Conservation (phyloP, 2,797 vertebrate species). For the Podarcis lilfordi region DNA sequence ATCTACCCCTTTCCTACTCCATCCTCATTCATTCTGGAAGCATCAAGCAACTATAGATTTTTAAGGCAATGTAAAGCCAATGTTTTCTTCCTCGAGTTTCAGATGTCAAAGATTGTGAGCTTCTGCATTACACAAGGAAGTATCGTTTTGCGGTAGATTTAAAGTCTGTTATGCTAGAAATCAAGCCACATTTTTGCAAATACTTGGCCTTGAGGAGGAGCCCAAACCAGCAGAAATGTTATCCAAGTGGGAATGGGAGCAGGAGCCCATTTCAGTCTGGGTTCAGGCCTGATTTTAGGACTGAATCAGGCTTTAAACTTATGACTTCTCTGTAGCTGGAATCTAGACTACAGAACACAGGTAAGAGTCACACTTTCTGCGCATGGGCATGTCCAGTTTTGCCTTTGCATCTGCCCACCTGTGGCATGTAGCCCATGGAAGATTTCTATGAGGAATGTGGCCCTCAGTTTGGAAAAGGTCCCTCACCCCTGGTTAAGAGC, state of each 20-base stretch:
- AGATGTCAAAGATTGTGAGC: background rate
- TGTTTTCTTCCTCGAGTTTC: background rate
- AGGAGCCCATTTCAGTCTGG: no score
- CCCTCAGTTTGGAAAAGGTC: no score
- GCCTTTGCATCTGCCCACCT: no score
- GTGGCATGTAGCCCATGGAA: no score
- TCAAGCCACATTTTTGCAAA: background rate
- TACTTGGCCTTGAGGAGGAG: background rate
- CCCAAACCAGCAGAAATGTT: background rate
- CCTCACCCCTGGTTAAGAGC: no score
- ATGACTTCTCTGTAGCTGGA: no score
- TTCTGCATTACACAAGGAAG: background rate
- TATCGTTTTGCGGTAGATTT: background rate
- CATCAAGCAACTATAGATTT: conserved; percentile 36
- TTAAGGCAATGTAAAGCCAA: conserved; percentile 31
- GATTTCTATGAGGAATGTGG: no score
- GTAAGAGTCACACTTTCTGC: no score
- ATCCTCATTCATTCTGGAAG: conserved; percentile 58
- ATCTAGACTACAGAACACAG: no score
- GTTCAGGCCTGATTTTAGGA: no score
- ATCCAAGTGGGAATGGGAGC: background rate
- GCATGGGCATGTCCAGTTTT: no score
- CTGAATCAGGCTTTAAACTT: no score
- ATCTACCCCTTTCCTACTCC: conserved; percentile 57
- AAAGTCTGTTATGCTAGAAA: background rate